These are phyloP conservation scores for Anguilla megastoma DNA, from an alignment of 2,797 vertebrate species.

Conservation along the genomic window DNA sequence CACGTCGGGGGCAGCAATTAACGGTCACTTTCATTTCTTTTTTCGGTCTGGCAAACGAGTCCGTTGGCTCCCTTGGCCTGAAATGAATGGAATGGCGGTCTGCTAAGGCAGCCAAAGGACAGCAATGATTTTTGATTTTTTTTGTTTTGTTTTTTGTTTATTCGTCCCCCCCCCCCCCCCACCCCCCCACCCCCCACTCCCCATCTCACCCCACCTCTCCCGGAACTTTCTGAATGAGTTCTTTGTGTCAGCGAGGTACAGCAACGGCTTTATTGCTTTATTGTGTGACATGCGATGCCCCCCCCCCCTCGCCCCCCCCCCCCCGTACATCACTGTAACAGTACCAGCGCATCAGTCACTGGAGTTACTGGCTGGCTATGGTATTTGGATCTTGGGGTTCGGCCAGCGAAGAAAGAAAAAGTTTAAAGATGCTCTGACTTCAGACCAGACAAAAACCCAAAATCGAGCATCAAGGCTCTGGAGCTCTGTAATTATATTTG, in stretches of 20 bases:
- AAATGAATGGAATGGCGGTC: constrained; percentile 31
- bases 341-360: constrained; percentile 47
- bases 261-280: constrained; percentile 48
- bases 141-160: background rate
- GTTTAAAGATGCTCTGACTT: constrained; percentile 46
- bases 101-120: constrained; percentile 38
- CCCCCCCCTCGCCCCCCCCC: background rate
- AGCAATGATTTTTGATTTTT: background rate
- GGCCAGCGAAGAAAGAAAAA: constrained; percentile 25
- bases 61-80: constrained; percentile 47
- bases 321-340: constrained; percentile 52
- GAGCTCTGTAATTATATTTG: constrained; percentile 43
- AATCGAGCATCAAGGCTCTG: constrained; percentile 35
- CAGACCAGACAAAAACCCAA: constrained; percentile 38
- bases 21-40: constrained; percentile 44
- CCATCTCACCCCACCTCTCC: no score
- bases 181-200: no score
- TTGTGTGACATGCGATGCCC: constrained; percentile 27
- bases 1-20: constrained; percentile 32
- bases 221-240: constrained; percentile 10
- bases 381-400: constrained; percentile 35
- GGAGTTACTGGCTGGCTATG: constrained; percentile 46
- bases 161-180: background rate
- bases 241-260: constrained; percentile 35
- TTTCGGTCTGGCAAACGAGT: constrained; percentile 41